Evolutionary conservation across 2,888 invertebrate genomes (phyloP), one percentile per base, ranked within the genome.

Genomic region (Diloba caeruleocephala): DNA sequence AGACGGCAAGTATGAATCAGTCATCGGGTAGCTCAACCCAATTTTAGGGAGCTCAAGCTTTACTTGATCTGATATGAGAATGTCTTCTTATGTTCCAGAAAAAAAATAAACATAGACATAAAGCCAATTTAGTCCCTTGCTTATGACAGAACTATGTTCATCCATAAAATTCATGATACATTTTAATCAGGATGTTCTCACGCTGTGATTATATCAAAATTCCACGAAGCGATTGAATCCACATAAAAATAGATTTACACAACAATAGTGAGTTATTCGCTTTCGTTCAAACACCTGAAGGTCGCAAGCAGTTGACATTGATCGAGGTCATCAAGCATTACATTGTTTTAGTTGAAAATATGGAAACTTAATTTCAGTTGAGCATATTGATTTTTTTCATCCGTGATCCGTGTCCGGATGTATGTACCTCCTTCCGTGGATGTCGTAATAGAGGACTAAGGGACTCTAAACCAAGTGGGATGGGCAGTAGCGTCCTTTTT

Each of bases 241-340:
- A 51, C 50, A 60, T 70, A 56, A 67, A 44, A 58, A 58, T 58
- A 15, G 29, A 37, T 33, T 38, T 17, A 3, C 29, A 26, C 25
- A 51, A 64, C 58, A 61, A 58, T 64, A 10, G 58, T 21, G 15
- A 33, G 17, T 42, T 48, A 50, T 56, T 25, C 38, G 60, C 28
- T 65, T 65, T 54, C 41, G 52, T 51, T 48, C 21, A 26, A 31
- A 33, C 48, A 17, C 7, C 17, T 13, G 55, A 70, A 68, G 66
- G 71, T 56, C 71, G 32, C 15, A 37, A 29, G 12, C 25, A 39
- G 53, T 51, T 70, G 71, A 68, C 71, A 70, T 56, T 56, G 50
- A 26, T 1, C 59, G 50, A 56, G 67, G 67, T 34, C 60, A 45
- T 37, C 19, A n/a, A 34, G 28, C 38, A 41, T 10, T 32, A 31